Evolutionary conservation across 2,113 vertebrate species (phyloP).

Genomic region (Steatornis caripensis): DNA sequence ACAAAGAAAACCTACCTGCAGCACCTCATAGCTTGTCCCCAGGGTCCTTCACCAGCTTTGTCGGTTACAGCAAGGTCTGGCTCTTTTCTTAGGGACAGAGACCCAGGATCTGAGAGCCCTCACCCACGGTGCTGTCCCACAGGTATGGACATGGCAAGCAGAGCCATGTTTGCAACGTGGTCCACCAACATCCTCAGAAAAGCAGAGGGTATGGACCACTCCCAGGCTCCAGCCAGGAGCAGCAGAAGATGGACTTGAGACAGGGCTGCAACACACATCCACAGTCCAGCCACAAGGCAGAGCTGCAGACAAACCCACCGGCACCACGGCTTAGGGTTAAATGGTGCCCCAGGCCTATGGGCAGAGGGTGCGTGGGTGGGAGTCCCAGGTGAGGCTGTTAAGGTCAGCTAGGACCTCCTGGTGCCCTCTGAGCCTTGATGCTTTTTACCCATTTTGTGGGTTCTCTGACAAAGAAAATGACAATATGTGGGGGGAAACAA

Average conservation of each 20-base stretch:
- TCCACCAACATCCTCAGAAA: neutral
- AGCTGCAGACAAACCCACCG: too few species aligned
- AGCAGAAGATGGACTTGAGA: neutral
- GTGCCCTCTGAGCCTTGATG: neutral
- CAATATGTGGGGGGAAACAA: accelerated
- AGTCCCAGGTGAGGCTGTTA: neutral
- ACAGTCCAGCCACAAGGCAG: too few species aligned
- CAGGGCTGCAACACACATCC: too few species aligned
- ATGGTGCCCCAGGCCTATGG: neutral
- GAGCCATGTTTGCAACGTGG: accelerated
- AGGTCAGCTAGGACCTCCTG: neutral
- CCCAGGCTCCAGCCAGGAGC: neutral
- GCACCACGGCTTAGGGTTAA: too few species aligned
- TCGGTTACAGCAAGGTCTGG: neutral
- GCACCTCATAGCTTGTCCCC: neutral
- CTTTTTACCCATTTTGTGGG: neutral
- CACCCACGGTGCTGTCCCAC: neutral
- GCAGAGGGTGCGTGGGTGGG: accelerated
- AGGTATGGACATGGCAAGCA: neutral
- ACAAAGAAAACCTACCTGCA: neutral
- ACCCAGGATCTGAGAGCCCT: neutral
- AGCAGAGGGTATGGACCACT: neutral
- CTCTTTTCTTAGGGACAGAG: neutral
- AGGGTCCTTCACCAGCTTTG: neutral
- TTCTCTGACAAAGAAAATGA: neutral